These are phyloP conservation scores for Drymonia ruficornis DNA, from an alignment of 2,888 invertebrate species.

Conservation along the genomic window DNA sequence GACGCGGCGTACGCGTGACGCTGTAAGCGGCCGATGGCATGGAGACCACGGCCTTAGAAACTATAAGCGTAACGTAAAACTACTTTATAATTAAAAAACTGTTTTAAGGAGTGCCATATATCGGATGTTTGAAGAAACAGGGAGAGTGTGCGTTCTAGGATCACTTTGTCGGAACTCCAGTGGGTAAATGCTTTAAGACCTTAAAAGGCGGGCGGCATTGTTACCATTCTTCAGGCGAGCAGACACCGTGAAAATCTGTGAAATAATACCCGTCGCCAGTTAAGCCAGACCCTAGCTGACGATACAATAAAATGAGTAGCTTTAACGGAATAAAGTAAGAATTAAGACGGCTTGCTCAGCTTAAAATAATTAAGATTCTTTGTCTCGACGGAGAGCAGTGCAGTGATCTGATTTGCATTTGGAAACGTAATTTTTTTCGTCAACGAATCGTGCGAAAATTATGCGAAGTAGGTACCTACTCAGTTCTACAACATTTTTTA, in stretches of 20 bases:
- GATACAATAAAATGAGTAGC: conserved; percentile 76
- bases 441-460: no score
- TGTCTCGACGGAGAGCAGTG: conserved; percentile 60
- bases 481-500: no score
- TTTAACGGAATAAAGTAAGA: conserved; percentile 69
- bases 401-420: conserved; percentile 26
- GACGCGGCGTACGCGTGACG: no score
- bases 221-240: conserved; percentile 61
- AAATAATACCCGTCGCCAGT: conserved; percentile 70
- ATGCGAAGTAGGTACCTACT: no score
- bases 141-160: neutral
- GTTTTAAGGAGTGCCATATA: no score
- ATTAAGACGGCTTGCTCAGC: conserved; percentile 72
- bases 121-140: neutral
- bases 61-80: no score
- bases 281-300: conserved; percentile 67
- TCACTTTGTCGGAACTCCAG: neutral
- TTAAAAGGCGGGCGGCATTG: conserved; percentile 62
- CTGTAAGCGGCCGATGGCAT: no score
- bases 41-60: no score
- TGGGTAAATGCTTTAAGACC: conserved; percentile 15
- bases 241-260: conserved; percentile 73
- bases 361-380: conserved; percentile 82
- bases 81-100: no score
- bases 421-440: conserved; percentile 4